Percentiles rank a stretch among this genome's conserved stretches.
Evolutionary conservation across 2,797 vertebrate species (phyloP).

Genomic region (Potorous gilbertii): DNA sequence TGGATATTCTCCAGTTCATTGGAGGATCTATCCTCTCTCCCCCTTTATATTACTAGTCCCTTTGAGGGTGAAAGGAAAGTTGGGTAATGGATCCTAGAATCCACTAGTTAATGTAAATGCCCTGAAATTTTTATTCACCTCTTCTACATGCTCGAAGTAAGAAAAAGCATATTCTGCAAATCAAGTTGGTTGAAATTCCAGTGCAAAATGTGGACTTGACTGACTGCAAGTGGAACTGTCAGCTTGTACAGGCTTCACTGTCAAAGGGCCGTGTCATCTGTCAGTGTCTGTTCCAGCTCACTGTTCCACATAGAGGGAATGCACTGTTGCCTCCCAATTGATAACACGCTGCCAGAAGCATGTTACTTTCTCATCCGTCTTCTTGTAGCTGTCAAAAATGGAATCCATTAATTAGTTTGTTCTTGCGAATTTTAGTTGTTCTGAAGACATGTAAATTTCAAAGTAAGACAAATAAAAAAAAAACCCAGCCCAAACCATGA

Average conservation of each 20-base stretch:
- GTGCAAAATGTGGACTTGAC: slow-evolving; percentile 87
- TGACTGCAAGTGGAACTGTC: slow-evolving; percentile 95
- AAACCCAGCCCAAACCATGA: slow-evolving; percentile 70
- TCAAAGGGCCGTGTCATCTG: slow-evolving; percentile 93
- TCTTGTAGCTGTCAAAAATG: slow-evolving; percentile 96
- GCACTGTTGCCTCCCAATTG: slow-evolving; percentile 91
- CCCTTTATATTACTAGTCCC: slow-evolving; percentile 47
- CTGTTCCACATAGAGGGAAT: slow-evolving; percentile 91
- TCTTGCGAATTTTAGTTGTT: slow-evolving; percentile 88
- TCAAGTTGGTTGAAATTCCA: slow-evolving; percentile 87
- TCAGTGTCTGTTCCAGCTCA: slow-evolving; percentile 98
- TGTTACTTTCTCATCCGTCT: slow-evolving; percentile 91
- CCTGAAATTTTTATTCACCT: slow-evolving; percentile 80
- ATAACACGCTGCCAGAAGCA: slow-evolving; percentile 90
- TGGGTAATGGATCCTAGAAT: slow-evolving; percentile 72
- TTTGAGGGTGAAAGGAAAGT: slow-evolving; percentile 39
- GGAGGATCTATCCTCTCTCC: slow-evolving; percentile 49
- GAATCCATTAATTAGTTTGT: slow-evolving; percentile 95
- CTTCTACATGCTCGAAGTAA: slow-evolving; percentile 78
- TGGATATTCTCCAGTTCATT: neutral
- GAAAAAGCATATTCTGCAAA: slow-evolving; percentile 86
- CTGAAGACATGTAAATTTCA: slow-evolving; percentile 85
- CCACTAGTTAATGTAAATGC: slow-evolving; percentile 74
- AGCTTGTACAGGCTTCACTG: slow-evolving; percentile 93
- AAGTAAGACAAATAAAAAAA: slow-evolving; percentile 80